phyloP scores from a whole-genome alignment of 2,113 vertebrate species.

The Echinops telfairi region DNA sequence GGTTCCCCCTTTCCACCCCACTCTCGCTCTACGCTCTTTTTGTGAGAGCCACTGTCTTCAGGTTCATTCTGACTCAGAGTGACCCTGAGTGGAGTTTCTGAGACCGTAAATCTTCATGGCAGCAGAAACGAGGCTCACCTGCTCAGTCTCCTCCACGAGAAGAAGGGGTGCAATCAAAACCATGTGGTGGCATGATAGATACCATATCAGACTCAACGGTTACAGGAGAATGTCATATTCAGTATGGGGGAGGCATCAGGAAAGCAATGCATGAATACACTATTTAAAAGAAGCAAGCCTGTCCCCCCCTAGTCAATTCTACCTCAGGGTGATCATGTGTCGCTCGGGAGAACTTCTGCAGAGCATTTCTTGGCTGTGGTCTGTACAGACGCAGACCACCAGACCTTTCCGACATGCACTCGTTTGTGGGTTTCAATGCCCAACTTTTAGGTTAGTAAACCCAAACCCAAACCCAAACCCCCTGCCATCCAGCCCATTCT shows the following conservation, averaged over 20 bases:
- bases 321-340: not conserved
- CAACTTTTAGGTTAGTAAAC: not conserved
- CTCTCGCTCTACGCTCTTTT: too few species aligned
- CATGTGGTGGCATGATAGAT: not conserved
- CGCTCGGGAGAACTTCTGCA: not conserved
- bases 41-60: too few species aligned
- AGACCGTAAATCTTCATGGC: too few species aligned
- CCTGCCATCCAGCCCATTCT: too few species aligned
- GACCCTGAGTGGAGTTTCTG: too few species aligned
- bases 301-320: not conserved
- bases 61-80: too few species aligned
- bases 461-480: not conserved
- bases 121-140: not conserved
- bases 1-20: too few species aligned
- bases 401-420: not conserved
- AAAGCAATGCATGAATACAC: not conserved
- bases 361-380: not conserved
- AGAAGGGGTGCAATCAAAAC: slow-evolving; percentile 17
- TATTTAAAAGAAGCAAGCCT: not conserved
- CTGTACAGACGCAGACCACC: not conserved
- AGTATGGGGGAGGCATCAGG: not conserved
- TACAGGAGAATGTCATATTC: not conserved
- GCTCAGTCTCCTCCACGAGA: not conserved
- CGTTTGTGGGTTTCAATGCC: not conserved
- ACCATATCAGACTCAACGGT: not conserved